phyloP scores from a whole-genome alignment of 1,140 invertebrate genomes.

The Samia ricini region DNA sequence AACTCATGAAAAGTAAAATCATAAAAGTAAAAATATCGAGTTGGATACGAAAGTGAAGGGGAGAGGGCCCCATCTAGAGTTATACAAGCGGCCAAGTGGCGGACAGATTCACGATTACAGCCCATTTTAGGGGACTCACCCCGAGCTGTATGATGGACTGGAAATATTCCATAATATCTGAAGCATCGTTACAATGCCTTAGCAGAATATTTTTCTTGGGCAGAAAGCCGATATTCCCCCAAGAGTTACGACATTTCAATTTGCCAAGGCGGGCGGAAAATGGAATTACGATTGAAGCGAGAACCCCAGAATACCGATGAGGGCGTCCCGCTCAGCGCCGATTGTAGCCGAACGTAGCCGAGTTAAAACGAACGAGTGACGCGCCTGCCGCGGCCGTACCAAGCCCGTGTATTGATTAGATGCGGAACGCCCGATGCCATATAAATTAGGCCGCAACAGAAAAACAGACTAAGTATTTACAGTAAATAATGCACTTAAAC shows the following conservation, averaged over 20 bases:
- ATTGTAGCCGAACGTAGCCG: conserved; percentile 47
- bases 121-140: conserved; percentile 46
- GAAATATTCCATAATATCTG: conserved; percentile 72
- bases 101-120: conserved; percentile 57
- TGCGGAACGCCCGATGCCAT: conserved; percentile 76
- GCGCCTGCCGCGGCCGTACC: conserved; percentile 47
- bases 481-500: conserved; percentile 16
- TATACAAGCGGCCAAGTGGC: conserved; percentile 43
- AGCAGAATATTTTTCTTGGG: conserved; percentile 74
- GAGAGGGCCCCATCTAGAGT: conserved; percentile 32
- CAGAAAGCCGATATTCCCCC: conserved; percentile 76
- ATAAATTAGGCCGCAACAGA: conserved; percentile 75
- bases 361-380: conserved; percentile 42
- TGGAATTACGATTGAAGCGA: conserved; percentile 77
- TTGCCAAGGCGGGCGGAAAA: conserved; percentile 78
- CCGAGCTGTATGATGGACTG: conserved; percentile 64
- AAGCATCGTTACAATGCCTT: conserved; percentile 70
- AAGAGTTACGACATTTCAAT: conserved; percentile 79
- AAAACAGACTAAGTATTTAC: conserved; percentile 59
- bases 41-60: conserved; percentile 37
- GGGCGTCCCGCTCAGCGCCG: conserved; percentile 37
- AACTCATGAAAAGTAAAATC: neutral
- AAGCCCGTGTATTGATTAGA: conserved; percentile 77
- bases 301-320: conserved; percentile 63
- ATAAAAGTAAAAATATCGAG: conserved; percentile 29